Conservation (phyloP, 1,140 invertebrate genomes). For the Pomacea maculata region DNA sequence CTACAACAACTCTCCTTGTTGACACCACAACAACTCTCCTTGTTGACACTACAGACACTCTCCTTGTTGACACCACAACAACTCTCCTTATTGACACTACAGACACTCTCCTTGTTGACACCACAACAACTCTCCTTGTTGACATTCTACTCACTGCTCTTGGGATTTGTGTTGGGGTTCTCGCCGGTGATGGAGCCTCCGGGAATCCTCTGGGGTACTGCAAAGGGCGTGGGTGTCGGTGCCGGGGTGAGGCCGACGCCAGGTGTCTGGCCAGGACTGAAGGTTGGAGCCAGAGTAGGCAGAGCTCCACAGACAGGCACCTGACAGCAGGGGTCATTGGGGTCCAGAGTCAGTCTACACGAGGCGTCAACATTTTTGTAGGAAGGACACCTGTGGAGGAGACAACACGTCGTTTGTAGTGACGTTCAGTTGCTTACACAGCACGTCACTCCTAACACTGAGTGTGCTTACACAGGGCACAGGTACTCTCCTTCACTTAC, state of each 20-base stretch:
- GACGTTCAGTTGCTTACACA: no score
- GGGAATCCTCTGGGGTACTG: background rate
- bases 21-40: no score
- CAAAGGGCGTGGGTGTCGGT: conserved; percentile 3
- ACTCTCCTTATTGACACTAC: background rate
- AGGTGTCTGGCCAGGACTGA: background rate
- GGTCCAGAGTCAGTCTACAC: conserved; percentile 38
- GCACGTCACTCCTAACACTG: no score
- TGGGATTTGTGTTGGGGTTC: conserved; percentile 7
- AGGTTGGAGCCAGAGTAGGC: background rate
- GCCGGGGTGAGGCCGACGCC: background rate
- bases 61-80: background rate
- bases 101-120: background rate
- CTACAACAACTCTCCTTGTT: no score
- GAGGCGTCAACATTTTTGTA: conserved; percentile 29
- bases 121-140: background rate
- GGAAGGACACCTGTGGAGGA: conserved; percentile 32
- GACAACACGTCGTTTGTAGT: background rate
- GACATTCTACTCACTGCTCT: conserved; percentile 7
- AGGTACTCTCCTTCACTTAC: no score
- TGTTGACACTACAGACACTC: background rate
- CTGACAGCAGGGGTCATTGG: conserved; percentile 41
- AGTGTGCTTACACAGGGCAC: no score
- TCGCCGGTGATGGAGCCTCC: background rate
- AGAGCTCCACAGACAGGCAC: conserved; percentile 31